These are phyloP conservation scores for Drymodes brunneopygia DNA, from an alignment of 2,113 vertebrate genomes.

Conservation along the genomic window DNA sequence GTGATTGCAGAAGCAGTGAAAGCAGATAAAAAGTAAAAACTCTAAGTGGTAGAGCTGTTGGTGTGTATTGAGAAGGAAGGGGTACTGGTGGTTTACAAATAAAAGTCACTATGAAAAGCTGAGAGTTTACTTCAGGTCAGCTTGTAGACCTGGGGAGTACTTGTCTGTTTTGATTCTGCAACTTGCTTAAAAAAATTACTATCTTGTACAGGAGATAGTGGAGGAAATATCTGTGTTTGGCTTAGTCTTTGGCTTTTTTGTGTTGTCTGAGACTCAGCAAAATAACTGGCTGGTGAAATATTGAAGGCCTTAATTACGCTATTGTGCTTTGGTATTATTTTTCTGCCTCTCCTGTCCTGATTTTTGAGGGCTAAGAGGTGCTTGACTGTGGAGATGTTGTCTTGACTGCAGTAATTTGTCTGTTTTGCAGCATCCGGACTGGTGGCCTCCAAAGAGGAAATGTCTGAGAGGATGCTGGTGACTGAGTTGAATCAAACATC, in stretches of 20 bases:
- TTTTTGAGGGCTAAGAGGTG: background rate
- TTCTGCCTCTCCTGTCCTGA: background rate
- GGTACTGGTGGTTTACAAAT: background rate
- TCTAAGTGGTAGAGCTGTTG: background rate
- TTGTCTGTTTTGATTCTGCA: background rate
- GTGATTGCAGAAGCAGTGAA: background rate
- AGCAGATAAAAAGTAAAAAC: background rate
- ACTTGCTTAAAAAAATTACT: background rate
- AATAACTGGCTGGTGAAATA: background rate
- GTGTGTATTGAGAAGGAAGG: background rate
- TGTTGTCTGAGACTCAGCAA: background rate
- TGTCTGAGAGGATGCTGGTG: background rate
- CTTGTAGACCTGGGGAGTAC: background rate
- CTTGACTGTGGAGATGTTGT: background rate
- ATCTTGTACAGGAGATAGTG: background rate
- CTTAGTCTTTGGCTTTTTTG: background rate
- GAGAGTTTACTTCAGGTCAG: background rate
- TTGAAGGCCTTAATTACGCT: background rate
- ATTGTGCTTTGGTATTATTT: background rate
- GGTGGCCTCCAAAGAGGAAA: background rate
- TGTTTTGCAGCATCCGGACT: background rate
- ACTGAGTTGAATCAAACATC: background rate
- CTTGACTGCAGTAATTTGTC: background rate
- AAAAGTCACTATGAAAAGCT: background rate
- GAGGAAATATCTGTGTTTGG: background rate